Conservation (phyloP, 2,888 invertebrate species). For the Plemyria rubiginata region DNA sequence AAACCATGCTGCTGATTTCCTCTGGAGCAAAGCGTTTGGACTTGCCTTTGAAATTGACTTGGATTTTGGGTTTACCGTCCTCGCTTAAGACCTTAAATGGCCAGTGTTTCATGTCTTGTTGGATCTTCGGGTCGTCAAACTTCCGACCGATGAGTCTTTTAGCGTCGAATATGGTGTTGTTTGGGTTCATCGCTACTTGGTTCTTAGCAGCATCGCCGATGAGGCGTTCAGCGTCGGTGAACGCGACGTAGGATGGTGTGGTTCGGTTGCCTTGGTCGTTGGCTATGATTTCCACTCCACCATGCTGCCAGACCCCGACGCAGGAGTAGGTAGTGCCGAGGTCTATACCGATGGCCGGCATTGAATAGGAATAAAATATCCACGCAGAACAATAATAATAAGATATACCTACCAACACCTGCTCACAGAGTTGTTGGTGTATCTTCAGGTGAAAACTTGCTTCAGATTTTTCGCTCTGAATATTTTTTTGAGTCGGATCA, state of each 20-base stretch:
- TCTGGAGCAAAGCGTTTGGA: conserved; percentile 87
- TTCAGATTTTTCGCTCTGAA: background rate
- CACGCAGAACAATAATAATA: background rate
- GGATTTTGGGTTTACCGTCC: conserved; percentile 87
- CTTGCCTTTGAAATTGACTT: conserved; percentile 87
- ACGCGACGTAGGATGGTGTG: conserved; percentile 90
- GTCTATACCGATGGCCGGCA: conserved; percentile 82
- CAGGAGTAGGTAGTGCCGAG: conserved; percentile 84
- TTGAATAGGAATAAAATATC: conserved; percentile 31
- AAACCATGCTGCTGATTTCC: conserved; percentile 89
- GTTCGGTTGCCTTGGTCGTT: conserved; percentile 88
- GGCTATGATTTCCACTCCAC: conserved; percentile 90
- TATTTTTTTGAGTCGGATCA: background rate
- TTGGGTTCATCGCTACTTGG: conserved; percentile 89
- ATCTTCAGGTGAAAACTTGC: background rate
- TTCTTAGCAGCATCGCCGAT: conserved; percentile 89
- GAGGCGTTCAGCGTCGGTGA: conserved; percentile 86
- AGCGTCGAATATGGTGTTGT: conserved; percentile 91
- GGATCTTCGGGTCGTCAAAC: conserved; percentile 89
- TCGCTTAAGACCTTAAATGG: conserved; percentile 90
- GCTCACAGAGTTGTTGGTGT: background rate
- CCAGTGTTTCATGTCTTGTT: conserved; percentile 92
- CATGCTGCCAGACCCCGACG: conserved; percentile 84
- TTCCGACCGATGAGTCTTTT: conserved; percentile 93
- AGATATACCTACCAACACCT: background rate